These are phyloP conservation scores for Drosophila niveifrons DNA, from an alignment of 2,888 invertebrate species.

Conservation along the genomic window DNA sequence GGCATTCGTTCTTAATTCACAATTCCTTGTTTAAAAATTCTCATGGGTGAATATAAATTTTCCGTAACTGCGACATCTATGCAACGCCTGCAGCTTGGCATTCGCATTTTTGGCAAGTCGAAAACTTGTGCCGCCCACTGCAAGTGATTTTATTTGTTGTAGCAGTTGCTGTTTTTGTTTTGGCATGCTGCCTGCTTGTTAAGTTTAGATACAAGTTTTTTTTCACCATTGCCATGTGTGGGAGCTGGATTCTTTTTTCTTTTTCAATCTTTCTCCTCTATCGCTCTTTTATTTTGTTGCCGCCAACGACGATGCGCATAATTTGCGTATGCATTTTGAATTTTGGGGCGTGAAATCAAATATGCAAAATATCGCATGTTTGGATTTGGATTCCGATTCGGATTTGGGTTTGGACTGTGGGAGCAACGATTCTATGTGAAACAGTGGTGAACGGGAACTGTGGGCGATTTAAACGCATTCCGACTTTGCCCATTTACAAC, in stretches of 20 bases:
- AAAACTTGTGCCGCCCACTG: conserved; percentile 56
- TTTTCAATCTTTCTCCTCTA: conserved; percentile 1
- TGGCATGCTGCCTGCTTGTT: conserved; percentile 72
- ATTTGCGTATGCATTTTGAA: conserved; percentile 77
- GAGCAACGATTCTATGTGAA: conserved; percentile 5
- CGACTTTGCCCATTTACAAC: conserved; percentile 8
- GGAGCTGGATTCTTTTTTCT: conserved; percentile 44
- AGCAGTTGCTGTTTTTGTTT: conserved; percentile 44
- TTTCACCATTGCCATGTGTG: conserved; percentile 62
- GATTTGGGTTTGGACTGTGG: conserved; percentile 17
- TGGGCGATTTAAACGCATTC: conserved; percentile 38
- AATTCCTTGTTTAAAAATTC: too few relatives aligned
- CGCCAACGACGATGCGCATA: conserved; percentile 72
- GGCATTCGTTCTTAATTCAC: too few relatives aligned
- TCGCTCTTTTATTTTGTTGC: conserved; percentile 34
- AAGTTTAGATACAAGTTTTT: conserved; percentile 61
- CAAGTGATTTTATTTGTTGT: conserved; percentile 30
- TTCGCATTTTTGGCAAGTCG: conserved; percentile 48
- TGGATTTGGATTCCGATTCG: conserved; percentile 47
- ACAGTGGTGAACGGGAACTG: not conserved
- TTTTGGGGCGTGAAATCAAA: conserved; percentile 77
- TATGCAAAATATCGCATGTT: conserved; percentile 75
- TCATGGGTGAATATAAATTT: not conserved
- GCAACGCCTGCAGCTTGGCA: conserved; percentile 47
- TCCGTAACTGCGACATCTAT: conserved; percentile 35